Evolutionary conservation across 2,888 invertebrate genomes (phyloP).

Genomic region (Agyllia agylla): DNA sequence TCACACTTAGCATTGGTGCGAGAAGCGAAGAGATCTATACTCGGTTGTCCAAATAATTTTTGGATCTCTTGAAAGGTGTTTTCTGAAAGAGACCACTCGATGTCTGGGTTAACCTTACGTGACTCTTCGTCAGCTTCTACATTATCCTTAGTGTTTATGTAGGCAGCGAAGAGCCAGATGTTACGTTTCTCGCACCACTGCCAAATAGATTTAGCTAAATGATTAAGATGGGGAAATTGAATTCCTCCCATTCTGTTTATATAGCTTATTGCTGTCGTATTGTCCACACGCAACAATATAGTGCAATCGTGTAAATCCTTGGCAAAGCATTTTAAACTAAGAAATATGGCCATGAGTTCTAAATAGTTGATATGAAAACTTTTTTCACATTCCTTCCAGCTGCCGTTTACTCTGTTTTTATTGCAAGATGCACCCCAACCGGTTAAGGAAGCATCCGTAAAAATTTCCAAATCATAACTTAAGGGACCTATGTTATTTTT

Average conservation of each 20-base stretch:
- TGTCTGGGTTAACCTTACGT: background rate
- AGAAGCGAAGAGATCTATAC: background rate
- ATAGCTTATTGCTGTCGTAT: background rate
- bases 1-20: background rate
- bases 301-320: background rate
- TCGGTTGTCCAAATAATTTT: background rate
- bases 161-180: background rate
- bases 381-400: background rate
- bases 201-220: background rate
- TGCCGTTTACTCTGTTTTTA: background rate
- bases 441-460: background rate
- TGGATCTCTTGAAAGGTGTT: background rate
- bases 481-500: too few relatives aligned
- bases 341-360: background rate
- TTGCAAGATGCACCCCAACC: background rate
- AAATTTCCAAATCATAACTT: background rate
- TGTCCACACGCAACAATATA: background rate
- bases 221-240: background rate
- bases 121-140: background rate
- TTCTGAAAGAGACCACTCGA: background rate
- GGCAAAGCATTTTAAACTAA: background rate
- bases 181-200: background rate
- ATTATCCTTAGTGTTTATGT: background rate
- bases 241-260: background rate
- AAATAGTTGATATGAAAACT: background rate